Evolutionary conservation across 2,797 vertebrate genomes (phyloP), one percentile per base, ranked within the genome.

Genomic region (Choloepus didactylus): DNA sequence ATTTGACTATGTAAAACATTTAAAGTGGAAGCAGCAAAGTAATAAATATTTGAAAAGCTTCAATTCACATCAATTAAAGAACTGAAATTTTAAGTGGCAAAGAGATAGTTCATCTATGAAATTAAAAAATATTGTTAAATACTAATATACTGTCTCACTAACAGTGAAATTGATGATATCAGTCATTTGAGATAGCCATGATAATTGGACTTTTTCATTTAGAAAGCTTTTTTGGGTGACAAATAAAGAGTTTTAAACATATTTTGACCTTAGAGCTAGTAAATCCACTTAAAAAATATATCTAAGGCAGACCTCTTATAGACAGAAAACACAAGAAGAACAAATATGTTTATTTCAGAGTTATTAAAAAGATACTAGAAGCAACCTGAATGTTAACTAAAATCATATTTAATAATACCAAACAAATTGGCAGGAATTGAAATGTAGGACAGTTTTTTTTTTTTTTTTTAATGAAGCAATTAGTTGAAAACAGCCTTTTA

Each of bases 311-410:
- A 79, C 70, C 35, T 81, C 41, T n/a, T 83, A 46, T 77, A 9
- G 44, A 56, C 62, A 84, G 31, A 92, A 92, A 84, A 64, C 46
- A 77, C 19, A 72, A 56, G 16, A 76, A 77, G 27, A 87, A 49
- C 8, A 46, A 31, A 35, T 21, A 64, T 80, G 29, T 87, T 92
- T 92, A 84, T 77, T 88, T 95, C 62, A 82, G 35, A 90, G 79
- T 77, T 91, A 56, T 62, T 95, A 44, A 84, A 44, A 83, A 77
- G 46, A 82, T 15, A 76, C 29, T 60, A n/a, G 41, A 76, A 87
- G 35, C 60, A 87, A 69, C 7, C 35, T 25, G 87, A 38, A 46
- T 46, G 10, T 86, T 49, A 91, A 21, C 56, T 87, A 76, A 76
- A 60, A 79, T 83, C 75, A 82, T 15, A 31, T 66, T 18, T 56